Conservation (phyloP, 2,797 vertebrate genomes). For the Apogon hyalosoma region DNA sequence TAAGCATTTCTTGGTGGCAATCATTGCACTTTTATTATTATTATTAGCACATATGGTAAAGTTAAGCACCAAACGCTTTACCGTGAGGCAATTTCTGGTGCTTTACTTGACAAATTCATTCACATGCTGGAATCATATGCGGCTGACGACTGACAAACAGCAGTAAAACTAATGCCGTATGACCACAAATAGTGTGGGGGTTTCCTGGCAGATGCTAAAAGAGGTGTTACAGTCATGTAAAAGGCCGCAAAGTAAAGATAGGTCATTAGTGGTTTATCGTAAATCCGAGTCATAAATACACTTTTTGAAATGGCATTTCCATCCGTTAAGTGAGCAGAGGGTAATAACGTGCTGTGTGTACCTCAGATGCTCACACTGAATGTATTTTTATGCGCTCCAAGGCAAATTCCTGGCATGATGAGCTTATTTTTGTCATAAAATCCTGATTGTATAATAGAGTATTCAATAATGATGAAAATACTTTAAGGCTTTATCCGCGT, state of each 20-base stretch:
- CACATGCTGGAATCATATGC: conserved; percentile 59
- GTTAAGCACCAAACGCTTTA: conserved; percentile 37
- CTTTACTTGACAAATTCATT: conserved; percentile 61
- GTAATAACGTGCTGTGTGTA: conserved; percentile 56
- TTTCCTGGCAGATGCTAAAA: conserved; percentile 79
- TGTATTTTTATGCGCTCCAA: conserved; percentile 53
- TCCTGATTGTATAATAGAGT: conserved; percentile 50
- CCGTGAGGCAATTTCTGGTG: conserved; percentile 49
- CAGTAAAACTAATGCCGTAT: conserved; percentile 69
- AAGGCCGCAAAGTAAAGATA: conserved; percentile 74
- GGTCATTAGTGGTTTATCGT: conserved; percentile 78
- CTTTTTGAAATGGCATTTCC: conserved; percentile 76
- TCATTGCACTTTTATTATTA: conserved; percentile 40
- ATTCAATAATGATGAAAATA: conserved; percentile 47
- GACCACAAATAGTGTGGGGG: conserved; percentile 73
- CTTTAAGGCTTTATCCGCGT: conserved; percentile 26
- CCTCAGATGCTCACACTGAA: conserved; percentile 45
- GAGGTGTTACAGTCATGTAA: conserved; percentile 80
- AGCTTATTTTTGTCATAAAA: conserved; percentile 39
- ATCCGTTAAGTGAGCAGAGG: conserved; percentile 55
- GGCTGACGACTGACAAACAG: conserved; percentile 72
- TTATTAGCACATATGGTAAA: conserved; percentile 20
- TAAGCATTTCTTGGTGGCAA: conserved; percentile 30
- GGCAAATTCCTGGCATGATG: conserved; percentile 52
- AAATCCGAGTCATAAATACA: conserved; percentile 76